Conservation (phyloP, 1,140 invertebrate species). For the Battus philenor region DNA sequence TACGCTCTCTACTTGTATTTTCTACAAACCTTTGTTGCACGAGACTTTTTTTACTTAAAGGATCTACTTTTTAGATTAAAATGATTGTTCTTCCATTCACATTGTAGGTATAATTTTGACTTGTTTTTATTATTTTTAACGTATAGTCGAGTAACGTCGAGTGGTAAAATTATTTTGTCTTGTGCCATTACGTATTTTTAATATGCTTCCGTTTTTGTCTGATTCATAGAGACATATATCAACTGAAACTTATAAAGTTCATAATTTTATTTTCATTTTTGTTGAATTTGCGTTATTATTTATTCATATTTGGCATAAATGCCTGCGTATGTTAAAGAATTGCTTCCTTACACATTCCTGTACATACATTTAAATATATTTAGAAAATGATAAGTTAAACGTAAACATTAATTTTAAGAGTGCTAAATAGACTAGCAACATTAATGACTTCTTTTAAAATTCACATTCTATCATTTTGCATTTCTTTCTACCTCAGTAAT, state of each 20-base stretch:
- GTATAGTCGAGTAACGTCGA: too few relatives aligned
- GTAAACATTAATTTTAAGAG: constrained; percentile 10
- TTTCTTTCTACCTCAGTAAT: constrained; percentile 37
- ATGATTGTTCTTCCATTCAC: too few relatives aligned
- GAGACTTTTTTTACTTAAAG: too few relatives aligned
- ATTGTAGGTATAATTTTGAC: too few relatives aligned
- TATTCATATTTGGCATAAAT: background rate
- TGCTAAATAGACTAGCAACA: constrained; percentile 9
- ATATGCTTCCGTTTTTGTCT: background rate
- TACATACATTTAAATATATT: constrained; percentile 28
- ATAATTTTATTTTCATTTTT: background rate
- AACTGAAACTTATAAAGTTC: background rate
- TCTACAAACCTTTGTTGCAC: too few relatives aligned
- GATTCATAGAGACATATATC: background rate
- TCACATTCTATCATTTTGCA: constrained; percentile 23
- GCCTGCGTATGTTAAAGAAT: background rate
- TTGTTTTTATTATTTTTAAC: too few relatives aligned
- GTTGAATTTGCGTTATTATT: background rate
- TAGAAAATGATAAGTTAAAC: background rate
- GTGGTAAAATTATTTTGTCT: too few relatives aligned
- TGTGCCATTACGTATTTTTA: constrained; percentile 5
- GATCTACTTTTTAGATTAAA: too few relatives aligned
- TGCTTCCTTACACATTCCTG: constrained; percentile 37
- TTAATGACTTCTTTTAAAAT: constrained; percentile 10
- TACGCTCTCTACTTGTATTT: too few relatives aligned